These are phyloP conservation scores for Tetragonula clypearis DNA, from an alignment of 1,140 invertebrate species.

Conservation along the genomic window DNA sequence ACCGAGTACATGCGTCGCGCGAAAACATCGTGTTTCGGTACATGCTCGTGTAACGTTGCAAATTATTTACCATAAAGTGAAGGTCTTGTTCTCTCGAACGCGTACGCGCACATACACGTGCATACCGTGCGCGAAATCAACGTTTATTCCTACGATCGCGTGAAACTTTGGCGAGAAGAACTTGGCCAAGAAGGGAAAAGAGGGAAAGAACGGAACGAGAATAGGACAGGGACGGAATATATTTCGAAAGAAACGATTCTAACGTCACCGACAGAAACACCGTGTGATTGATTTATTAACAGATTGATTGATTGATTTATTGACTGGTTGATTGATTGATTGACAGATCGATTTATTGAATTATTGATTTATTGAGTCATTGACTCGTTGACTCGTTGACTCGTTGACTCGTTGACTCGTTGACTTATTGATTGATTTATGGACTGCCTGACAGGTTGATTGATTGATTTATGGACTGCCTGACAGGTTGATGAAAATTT, in stretches of 20 bases:
- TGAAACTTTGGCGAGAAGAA: neutral
- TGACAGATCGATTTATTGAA: too few relatives aligned
- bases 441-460: too few relatives aligned
- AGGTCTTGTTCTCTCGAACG: neutral
- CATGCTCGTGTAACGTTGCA: constrained; percentile 13
- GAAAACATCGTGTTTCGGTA: neutral
- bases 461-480: too few relatives aligned
- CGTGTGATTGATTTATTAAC: too few relatives aligned
- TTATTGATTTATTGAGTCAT: too few relatives aligned
- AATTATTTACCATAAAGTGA: constrained; percentile 22
- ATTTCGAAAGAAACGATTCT: neutral
- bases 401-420: too few relatives aligned
- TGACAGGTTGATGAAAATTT: too few relatives aligned
- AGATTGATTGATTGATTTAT: too few relatives aligned
- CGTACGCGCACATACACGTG: neutral
- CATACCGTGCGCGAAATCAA: constrained; percentile 50
- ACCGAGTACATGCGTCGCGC: neutral
- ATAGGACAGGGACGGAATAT: neutral
- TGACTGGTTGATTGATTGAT: too few relatives aligned
- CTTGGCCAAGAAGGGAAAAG: neutral
- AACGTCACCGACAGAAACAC: constrained; percentile 39
- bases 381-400: too few relatives aligned
- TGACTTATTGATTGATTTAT: too few relatives aligned
- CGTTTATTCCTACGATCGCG: constrained; percentile 39
- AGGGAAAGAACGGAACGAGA: neutral